phyloP scores from a whole-genome alignment of 2,113 vertebrate genomes.

The Rostratula benghalensis region DNA sequence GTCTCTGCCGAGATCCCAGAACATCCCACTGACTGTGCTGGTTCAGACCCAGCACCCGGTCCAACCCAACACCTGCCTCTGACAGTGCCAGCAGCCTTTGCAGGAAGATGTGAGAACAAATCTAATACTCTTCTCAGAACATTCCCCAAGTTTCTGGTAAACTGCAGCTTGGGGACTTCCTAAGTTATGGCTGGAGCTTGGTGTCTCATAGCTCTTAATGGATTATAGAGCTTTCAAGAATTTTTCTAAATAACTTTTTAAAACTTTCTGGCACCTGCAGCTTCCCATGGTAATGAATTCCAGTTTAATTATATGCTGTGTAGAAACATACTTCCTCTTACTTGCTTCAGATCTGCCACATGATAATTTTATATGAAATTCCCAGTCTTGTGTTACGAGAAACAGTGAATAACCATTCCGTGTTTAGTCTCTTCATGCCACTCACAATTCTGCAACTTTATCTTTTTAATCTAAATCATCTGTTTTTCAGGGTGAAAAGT shows the following conservation, averaged over 20 bases:
- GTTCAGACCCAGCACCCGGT: background rate
- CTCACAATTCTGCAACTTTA: background rate
- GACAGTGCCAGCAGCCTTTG: background rate
- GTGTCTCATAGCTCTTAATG: background rate
- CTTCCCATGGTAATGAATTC: background rate
- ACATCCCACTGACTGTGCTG: background rate
- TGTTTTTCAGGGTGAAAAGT: background rate
- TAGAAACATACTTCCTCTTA: background rate
- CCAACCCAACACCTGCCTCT: background rate
- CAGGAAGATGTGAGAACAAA: background rate
- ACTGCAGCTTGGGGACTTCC: background rate
- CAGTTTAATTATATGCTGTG: background rate
- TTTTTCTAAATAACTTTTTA: background rate
- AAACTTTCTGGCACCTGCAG: background rate
- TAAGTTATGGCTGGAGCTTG: background rate
- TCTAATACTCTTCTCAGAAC: background rate
- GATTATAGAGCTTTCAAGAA: background rate
- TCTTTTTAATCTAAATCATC: background rate
- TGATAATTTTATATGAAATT: slow-evolving; percentile 11
- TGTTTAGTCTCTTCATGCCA: background rate
- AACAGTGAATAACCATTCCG: background rate
- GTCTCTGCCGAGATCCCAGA: background rate
- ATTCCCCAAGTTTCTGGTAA: background rate
- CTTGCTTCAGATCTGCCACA: slow-evolving; percentile 11
- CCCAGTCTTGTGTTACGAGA: background rate